Evolutionary conservation across 2,797 vertebrate genomes (phyloP), one percentile per base, ranked within the genome.

Genomic region (Alcedo atthis): DNA sequence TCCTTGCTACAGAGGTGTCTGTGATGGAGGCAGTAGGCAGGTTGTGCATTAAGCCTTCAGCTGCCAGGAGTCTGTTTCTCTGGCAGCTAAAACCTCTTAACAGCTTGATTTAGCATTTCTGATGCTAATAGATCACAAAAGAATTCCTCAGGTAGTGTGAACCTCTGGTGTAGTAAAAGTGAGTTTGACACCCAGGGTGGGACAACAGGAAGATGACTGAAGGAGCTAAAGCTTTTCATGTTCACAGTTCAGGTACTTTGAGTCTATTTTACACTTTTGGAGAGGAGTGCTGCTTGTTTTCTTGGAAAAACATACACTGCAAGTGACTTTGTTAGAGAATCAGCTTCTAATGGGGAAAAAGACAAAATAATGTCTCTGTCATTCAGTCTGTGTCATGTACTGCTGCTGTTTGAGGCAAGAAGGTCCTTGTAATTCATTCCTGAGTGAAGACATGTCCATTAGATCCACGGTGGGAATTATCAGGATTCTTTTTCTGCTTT

Each of bases 21-120:
- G 3, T 49, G 22, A 11, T 51, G 61, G 48, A 61, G 32, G 32
- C 17, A 51, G 61, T 0, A 0, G 45, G 42, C 37, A 76, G 81
- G 78, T 17, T 20, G 55, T 63, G 48, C 62, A 49, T 85, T 71
- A 66, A 75, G 43, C 32, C 43, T 87, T 87, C 33, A 63, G 43
- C 51, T 89, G 28, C 45, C 40, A 48, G 20, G 17, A 75, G 28
- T 73, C 70, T 73, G 33, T 77, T 15, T 82, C n/a, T 74, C 62
- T 77, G 68, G 33, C 13, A 77, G 30, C 37, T 68, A 61, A 77
- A 75, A 40, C 13, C 17, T 83, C n/a, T n/a, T 33, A 69, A 30
- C 13, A 75, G 59, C 55, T 71, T 67, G 22, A n/a, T 73, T 59
- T 83, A 79, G 33, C 14, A 26, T 77, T 95, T 92, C 33, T 83